A percentile compares a stretch with the other conserved stretches of the same genome.
Conservation (phyloP, 1,140 invertebrate genomes). For the Drosophila pallidifrons region DNA sequence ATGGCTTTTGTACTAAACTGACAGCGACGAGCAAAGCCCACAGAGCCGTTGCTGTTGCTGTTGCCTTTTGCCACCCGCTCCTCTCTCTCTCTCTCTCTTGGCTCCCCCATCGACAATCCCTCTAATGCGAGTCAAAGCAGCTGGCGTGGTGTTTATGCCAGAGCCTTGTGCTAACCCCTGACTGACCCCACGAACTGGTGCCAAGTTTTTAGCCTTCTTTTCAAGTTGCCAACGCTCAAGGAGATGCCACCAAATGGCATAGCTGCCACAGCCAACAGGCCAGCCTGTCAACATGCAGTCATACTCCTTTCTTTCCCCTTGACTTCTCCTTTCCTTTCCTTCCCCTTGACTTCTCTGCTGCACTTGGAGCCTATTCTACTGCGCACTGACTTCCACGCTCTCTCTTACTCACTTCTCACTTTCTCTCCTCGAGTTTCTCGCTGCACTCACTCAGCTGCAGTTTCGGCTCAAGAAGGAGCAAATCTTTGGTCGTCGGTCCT, state of each 20-base stretch:
- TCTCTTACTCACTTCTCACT: neutral
- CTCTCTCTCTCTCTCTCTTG: constrained; percentile 16
- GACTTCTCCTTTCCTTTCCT: neutral
- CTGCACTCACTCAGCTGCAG: constrained; percentile 16
- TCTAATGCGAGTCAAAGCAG: constrained; percentile 30
- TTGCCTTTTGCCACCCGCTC: neutral
- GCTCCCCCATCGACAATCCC: neutral
- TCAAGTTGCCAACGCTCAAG: constrained; percentile 25
- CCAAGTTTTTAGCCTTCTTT: constrained; percentile 56
- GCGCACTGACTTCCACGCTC: constrained; percentile 5
- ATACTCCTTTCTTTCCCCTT: too few species aligned
- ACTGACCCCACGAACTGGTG: constrained; percentile 29
- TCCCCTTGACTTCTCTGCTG: neutral
- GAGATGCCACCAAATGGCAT: constrained; percentile 24
- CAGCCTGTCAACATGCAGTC: constrained; percentile 32
- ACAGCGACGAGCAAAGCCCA: constrained; percentile 52
- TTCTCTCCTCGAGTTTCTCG: neutral
- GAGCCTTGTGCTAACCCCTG: constrained; percentile 22
- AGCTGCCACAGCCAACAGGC: constrained; percentile 4
- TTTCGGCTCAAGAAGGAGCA: constrained; percentile 38
- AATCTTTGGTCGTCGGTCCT: constrained; percentile 36
- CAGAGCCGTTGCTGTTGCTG: neutral
- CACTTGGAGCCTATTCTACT: neutral
- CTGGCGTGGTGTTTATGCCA: constrained; percentile 31
- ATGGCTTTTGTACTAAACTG: constrained; percentile 79